phyloP scores from a whole-genome alignment of 2,113 vertebrate species.

The Crotophaga sulcirostris region DNA sequence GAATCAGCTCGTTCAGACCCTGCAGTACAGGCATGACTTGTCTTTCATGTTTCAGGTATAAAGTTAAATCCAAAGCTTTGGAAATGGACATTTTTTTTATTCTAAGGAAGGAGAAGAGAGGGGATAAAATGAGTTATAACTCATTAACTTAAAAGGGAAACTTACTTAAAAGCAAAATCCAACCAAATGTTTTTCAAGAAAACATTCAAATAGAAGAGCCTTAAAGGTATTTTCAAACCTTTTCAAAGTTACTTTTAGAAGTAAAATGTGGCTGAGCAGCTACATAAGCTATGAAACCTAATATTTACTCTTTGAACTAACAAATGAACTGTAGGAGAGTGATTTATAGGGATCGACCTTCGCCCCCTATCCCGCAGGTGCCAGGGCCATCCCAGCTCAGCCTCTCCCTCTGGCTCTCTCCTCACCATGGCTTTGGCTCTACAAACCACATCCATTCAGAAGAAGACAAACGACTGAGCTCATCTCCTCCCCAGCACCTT shows the following conservation, averaged over 20 bases:
- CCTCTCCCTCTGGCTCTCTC: too few relatives aligned
- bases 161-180: background rate
- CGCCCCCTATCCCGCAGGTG: accelerated
- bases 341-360: too few relatives aligned
- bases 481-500: accelerated
- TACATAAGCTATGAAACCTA: background rate
- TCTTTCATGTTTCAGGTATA: conserved; percentile 86
- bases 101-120: conserved; percentile 61
- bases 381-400: background rate
- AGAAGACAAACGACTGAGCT: too few relatives aligned
- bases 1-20: conserved; percentile 84
- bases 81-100: conserved; percentile 82
- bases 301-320: too few relatives aligned
- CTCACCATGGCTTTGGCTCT: background rate
- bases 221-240: background rate
- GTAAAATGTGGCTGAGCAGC: background rate
- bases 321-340: background rate
- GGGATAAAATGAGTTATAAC: background rate
- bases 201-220: background rate
- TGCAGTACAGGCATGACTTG: conserved; percentile 86
- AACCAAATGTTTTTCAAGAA: background rate
- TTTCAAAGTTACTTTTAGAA: background rate
- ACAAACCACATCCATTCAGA: too few relatives aligned
- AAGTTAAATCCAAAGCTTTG: conserved; percentile 86
- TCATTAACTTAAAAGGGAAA: background rate